Percentiles rank a stretch among this genome's conserved stretches.
Evolutionary conservation across 2,888 invertebrate genomes (phyloP).

Genomic region (Lysandra coridon): DNA sequence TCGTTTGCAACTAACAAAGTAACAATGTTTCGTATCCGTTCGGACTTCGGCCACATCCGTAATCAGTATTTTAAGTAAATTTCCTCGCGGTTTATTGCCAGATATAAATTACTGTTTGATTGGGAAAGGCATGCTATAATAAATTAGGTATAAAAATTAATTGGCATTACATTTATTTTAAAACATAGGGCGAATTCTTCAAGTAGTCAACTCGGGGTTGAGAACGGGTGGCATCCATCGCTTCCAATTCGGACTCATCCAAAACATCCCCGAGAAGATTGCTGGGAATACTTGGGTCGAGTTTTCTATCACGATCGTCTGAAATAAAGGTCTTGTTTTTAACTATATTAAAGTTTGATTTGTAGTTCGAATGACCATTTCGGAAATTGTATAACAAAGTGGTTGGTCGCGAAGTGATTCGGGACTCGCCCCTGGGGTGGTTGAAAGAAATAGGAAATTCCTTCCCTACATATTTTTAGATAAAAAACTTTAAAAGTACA

Average conservation of each 20-base stretch:
- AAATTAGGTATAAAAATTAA: not conserved
- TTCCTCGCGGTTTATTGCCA: not conserved
- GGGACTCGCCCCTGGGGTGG: no score
- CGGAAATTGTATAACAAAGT: no score
- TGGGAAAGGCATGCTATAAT: not conserved
- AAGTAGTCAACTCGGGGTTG: not conserved
- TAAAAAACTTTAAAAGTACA: no score
- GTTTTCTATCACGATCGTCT: slow-evolving; percentile 3
- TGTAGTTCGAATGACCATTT: no score
- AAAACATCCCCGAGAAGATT: not conserved
- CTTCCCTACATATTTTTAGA: no score
- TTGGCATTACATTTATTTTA: not conserved
- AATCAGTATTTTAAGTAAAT: not conserved
- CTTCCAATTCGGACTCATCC: not conserved
- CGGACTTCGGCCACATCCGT: not conserved
- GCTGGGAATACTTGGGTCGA: not conserved
- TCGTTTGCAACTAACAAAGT: not conserved
- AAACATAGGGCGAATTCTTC: not conserved
- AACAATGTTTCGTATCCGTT: slow-evolving; percentile 3
- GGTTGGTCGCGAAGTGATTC: no score
- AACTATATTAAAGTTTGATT: no score
- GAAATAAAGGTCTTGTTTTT: not conserved
- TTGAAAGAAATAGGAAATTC: no score
- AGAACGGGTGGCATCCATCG: not conserved
- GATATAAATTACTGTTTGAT: not conserved